Evolutionary conservation across 2,797 vertebrate genomes (phyloP).

Genomic region (Nyctibius grandis): DNA sequence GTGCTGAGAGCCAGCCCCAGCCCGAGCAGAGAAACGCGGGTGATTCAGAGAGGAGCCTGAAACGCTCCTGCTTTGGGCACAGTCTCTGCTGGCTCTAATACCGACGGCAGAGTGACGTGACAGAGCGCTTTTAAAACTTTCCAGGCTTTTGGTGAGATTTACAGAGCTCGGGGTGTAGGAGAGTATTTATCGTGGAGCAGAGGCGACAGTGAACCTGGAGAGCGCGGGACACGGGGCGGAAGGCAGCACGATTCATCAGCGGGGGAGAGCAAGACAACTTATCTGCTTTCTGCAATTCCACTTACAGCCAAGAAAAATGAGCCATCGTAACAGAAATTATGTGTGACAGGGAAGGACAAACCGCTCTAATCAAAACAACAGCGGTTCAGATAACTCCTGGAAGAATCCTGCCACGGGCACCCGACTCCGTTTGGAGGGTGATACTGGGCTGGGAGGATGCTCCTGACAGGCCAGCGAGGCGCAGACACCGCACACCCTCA

Average conservation of each 20-base stretch:
- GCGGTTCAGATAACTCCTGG: constrained; percentile 4
- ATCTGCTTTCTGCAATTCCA: constrained; percentile 52
- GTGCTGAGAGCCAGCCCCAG: not conserved
- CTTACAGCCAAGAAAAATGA: constrained; percentile 66
- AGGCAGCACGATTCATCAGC: constrained; percentile 45
- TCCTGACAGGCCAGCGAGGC: not conserved
- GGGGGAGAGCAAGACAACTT: not conserved
- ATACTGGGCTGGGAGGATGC: not conserved
- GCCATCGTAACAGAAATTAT: constrained; percentile 50
- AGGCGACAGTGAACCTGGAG: not conserved
- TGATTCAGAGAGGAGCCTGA: not conserved
- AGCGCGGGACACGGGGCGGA: not conserved
- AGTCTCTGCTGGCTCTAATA: not conserved
- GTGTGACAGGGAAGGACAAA: constrained; percentile 70
- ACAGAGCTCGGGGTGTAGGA: not conserved
- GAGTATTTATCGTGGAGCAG: not conserved
- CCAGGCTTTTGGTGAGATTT: not conserved
- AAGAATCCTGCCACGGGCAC: not conserved
- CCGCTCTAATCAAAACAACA: constrained; percentile 37
- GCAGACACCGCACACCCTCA: not conserved
- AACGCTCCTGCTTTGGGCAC: not conserved
- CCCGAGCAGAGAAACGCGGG: not conserved
- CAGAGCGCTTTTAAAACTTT: not conserved
- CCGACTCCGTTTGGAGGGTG: not conserved
- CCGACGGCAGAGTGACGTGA: not conserved